Evolutionary conservation across 2,888 invertebrate species (phyloP), one percentile per base, ranked within the genome.

Genomic region (Drosophila mulleri): DNA sequence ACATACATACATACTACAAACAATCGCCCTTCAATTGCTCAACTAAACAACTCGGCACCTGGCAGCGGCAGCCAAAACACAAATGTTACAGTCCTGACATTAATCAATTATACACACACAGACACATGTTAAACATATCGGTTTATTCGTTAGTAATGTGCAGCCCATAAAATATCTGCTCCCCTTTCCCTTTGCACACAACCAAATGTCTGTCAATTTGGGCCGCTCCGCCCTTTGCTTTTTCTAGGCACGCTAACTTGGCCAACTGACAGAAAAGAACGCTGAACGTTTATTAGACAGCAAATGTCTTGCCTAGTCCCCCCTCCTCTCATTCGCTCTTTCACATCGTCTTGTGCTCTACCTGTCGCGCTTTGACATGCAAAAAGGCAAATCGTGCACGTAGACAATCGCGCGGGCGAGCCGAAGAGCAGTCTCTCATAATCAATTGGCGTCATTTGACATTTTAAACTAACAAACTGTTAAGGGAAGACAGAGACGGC

Each of bases 371-470:
- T 66, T 63, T 78, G 83, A 86, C 84, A 86, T 87, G 88, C 85
- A 74, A 89, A 87, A 86, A 77, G 88, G 76, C 89, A 80, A 75
- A 88, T 82, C 73, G 75, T 72, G 67, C 41, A 69, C 75, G 50
- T 58, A 60, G 12, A 16, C 39, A n/a, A 8, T 16, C 39, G 39
- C 2, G 44, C 58, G 67, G 48, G 53, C 52, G 52, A 48, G 63
- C 64, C 63, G 48, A n/a, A 29, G 48, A 29, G n/a, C 67, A 65
- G 66, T 53, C 80, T 82, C 83, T 86, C 88, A 88, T 89, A 87
- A 89, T 87, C 89, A 87, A 89, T 88, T 88, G 88, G 86, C 86
- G 88, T 89, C 83, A 80, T 83, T 88, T 88, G 86, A 88, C 86
- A 88, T 89, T 89, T 86, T 80, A 78, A 78, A 82, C 83, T 78